Evolutionary conservation across 1,140 invertebrate species (phyloP).

Genomic region (Drosophila dunni): DNA sequence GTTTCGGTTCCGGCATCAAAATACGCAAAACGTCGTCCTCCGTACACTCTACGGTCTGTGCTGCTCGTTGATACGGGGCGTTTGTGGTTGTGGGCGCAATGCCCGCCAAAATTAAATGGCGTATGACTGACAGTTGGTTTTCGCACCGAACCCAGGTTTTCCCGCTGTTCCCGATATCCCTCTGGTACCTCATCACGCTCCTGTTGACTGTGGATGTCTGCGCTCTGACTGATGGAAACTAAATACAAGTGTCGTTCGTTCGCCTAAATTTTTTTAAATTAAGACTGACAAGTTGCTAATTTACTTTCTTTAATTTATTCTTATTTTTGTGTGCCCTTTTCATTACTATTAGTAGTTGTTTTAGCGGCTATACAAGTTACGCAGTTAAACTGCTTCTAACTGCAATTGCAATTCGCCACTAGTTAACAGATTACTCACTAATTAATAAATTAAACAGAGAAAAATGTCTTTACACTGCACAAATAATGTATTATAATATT

Average conservation of each 20-base stretch:
- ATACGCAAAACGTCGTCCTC: neutral
- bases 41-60: no score
- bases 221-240: constrained; percentile 15
- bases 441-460: no score
- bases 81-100: constrained; percentile 22
- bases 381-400: neutral
- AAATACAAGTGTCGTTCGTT: constrained; percentile 38
- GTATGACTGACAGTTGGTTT: constrained; percentile 52
- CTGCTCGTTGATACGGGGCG: neutral
- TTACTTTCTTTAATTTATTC: constrained; percentile 5
- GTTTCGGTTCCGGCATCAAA: constrained; percentile 9
- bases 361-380: neutral
- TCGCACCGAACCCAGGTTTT: no score
- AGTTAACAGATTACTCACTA: no score
- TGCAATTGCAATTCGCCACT: no score
- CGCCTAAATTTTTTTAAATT: constrained; percentile 47
- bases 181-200: constrained; percentile 6
- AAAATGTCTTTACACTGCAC: no score
- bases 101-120: constrained; percentile 70
- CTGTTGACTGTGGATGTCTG: constrained; percentile 19
- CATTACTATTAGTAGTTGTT: neutral
- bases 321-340: neutral
- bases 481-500: no score
- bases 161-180: neutral
- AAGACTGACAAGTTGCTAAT: constrained; percentile 46